Evolutionary conservation across 37 sponge, comb jelly and placozoan genomes (phyloP).

Genomic region (Chondrilla cf. caribensis): DNA sequence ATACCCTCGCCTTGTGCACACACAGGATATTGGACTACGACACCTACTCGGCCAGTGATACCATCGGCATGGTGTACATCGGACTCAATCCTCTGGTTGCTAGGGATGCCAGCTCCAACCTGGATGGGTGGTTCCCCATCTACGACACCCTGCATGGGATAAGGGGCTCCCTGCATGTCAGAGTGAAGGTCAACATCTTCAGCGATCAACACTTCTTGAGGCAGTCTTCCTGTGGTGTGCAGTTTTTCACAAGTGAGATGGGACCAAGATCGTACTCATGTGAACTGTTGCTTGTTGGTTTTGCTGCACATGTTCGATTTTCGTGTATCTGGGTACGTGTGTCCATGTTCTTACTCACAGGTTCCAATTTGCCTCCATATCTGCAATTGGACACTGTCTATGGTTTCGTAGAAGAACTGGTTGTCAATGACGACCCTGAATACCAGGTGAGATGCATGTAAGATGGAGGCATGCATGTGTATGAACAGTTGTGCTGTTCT

Average conservation of each 20-base stretch:
- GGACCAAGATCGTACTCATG: background rate
- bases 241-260: constrained; percentile 70
- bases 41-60: constrained; percentile 83
- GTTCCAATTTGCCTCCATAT: background rate
- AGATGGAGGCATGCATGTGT: no score
- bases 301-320: background rate
- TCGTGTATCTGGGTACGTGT: no score
- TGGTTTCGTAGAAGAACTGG: constrained; percentile 93
- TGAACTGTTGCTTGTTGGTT: background rate
- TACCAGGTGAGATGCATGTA: constrained; percentile 58
- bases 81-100: constrained; percentile 42
- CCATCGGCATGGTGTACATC: constrained; percentile 88
- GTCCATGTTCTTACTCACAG: background rate
- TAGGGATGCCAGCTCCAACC: background rate
- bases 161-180: constrained; percentile 74
- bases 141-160: constrained; percentile 87
- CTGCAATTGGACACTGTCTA: constrained; percentile 25
- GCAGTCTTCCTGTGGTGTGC: constrained; percentile 68
- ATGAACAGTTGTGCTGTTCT: no score
- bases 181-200: constrained; percentile 70
- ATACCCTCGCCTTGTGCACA: no score
- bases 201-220: constrained; percentile 54
- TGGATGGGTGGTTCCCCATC: constrained; percentile 94
- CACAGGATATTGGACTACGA: constrained; percentile 86
- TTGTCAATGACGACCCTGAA: constrained; percentile 92